These are phyloP conservation scores for Bombus sylvicola DNA, from an alignment of 1,140 invertebrate genomes.

Conservation along the genomic window DNA sequence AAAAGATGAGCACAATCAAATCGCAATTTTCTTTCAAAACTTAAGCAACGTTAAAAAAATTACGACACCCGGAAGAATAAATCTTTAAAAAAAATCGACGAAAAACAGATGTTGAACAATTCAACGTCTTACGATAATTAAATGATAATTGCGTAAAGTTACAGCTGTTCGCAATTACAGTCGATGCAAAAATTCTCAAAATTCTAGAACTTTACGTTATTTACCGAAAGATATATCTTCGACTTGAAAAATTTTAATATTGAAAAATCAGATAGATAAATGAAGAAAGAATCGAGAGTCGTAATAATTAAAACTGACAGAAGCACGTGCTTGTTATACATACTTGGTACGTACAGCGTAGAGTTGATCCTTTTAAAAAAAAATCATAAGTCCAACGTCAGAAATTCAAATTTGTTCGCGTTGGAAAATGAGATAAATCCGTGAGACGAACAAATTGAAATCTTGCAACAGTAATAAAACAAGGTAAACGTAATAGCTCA, in stretches of 20 bases:
- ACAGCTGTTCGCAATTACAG: too few species aligned
- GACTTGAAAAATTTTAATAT: neutral
- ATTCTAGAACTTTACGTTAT: neutral
- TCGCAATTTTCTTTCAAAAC: constrained; percentile 8
- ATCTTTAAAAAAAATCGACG: too few species aligned
- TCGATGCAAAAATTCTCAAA: neutral
- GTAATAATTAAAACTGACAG: neutral
- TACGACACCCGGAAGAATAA: neutral
- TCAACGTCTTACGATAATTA: neutral
- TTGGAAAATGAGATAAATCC: neutral
- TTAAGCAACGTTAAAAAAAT: neutral
- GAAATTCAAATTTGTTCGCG: neutral
- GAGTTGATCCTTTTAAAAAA: too few species aligned
- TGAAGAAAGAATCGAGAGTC: neutral
- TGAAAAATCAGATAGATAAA: neutral
- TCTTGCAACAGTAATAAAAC: neutral
- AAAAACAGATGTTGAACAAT: neutral
- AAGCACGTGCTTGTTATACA: neutral
- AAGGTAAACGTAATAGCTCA: neutral
- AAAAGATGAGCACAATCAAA: neutral
- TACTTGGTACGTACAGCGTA: too few species aligned
- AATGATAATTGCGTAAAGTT: too few species aligned
- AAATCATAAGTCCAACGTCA: too few species aligned
- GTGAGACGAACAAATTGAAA: neutral
- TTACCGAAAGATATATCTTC: neutral